Conservation (phyloP, 1,140 invertebrate species). For the Globodera ellingtonae region DNA sequence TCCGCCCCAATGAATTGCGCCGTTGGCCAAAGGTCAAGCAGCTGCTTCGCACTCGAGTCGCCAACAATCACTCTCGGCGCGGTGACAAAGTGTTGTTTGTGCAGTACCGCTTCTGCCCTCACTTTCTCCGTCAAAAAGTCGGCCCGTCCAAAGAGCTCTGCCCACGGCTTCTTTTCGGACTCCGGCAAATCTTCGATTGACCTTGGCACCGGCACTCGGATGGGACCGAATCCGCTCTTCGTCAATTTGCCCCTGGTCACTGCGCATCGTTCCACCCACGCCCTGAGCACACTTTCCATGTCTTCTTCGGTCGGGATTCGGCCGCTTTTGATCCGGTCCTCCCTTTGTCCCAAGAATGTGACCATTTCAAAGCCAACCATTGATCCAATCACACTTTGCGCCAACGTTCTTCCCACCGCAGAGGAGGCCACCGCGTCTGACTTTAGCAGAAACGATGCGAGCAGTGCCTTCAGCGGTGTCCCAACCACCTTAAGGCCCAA, state of each 20-base stretch:
- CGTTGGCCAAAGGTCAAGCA: not conserved
- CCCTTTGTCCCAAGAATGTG: not conserved
- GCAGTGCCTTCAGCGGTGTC: not conserved
- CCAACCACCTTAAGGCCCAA: not conserved
- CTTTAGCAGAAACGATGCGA: not conserved
- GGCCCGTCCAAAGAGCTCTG: not conserved
- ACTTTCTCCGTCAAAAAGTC: not conserved
- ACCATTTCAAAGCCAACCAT: too few species aligned
- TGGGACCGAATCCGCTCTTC: not conserved
- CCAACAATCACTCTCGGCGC: not conserved
- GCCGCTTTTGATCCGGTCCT: slow-evolving; percentile 2
- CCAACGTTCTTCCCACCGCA: not conserved
- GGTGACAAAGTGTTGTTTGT: not conserved
- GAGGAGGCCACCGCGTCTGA: not conserved
- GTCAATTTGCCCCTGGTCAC: not conserved
- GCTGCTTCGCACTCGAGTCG: not conserved
- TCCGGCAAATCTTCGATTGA: not conserved
- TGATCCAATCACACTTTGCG: not conserved
- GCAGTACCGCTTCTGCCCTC: not conserved
- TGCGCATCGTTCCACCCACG: not conserved
- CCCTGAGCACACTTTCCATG: not conserved
- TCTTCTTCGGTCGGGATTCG: not conserved
- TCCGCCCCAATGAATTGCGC: not conserved
- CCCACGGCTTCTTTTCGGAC: not conserved
- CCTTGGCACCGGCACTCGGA: not conserved